Base-by-base conservation (phyloP, 2,113 vertebrate species). In the Columbina picui region DNA sequence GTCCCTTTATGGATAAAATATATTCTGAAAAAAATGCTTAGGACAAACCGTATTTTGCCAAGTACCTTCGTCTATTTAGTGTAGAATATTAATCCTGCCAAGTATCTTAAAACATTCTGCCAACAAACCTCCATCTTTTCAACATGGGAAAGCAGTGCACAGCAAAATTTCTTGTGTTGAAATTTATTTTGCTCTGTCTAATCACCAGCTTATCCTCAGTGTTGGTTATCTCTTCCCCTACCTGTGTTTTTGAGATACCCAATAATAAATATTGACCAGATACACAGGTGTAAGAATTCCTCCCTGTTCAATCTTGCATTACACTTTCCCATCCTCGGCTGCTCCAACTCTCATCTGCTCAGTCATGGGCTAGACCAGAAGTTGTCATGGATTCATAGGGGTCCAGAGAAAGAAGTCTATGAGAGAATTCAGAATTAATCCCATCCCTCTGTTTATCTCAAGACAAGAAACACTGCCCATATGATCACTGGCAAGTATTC, bases 11-110 rank as follows among this genome's bases (percentile, higher is more conserved):
- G 63, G 91, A 94, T 90, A 91, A 97, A 95, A 94, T 47, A 78
- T 26, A 87, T 88, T 90, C 63, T 96, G 78, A 92, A 93, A 88
- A 93, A 95, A 95, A 73, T 63, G 81, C 78, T 93, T 78, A 93
- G 87, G 81, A 95, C 0, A 10, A 94, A 90, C 89, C 90, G 70
- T 43, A 91, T 92, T 97, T 97, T 94, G 59, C 95, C 91, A 93
- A 87, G 76, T 23, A 65, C 50, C 47, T 90, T 95, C 70, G 90
- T 87, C 25, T 81, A 71, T 67, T 83, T 73, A 79, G 27, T 39
- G 17, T 19, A 84, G 87, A 95, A 84, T 87, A 96, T 94, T 90
- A 96, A 96, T 84, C 34, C 88, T 94, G 80, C 65, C 78, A 94
- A 90, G 50, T 32, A 80, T 47, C 84, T 95, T 86, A 70, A 86